Conservation (phyloP, 2,113 vertebrate genomes). For the Podarcis cretensis region DNA sequence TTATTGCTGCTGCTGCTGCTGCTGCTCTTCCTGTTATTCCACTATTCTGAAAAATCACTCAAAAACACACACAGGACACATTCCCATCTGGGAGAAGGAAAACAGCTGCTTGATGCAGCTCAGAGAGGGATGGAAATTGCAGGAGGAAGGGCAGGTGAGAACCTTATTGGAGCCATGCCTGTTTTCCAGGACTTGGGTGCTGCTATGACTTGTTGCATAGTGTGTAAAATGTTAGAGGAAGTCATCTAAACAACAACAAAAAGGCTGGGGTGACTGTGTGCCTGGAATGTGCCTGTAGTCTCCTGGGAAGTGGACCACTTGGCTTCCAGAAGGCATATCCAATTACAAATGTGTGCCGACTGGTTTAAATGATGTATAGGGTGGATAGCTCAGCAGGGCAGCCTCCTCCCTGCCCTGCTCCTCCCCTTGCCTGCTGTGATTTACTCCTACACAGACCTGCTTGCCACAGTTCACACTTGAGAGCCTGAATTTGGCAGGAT, state of each 20-base stretch:
- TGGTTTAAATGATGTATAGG: not conserved
- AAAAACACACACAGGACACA: not conserved
- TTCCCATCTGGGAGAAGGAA: not conserved
- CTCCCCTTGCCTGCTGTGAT: constrained; percentile 53
- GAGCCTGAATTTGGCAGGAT: constrained; percentile 23
- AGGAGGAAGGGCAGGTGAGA: not conserved
- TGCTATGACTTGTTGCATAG: not conserved
- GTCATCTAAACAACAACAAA: not conserved
- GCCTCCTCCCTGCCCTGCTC: constrained; percentile 51
- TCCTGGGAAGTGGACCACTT: not conserved
- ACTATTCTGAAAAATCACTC: not conserved
- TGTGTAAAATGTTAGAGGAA: constrained; percentile 24
- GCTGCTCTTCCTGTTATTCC: not conserved
- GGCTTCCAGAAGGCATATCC: not conserved
- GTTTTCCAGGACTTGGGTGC: not conserved
- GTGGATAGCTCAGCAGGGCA: constrained; percentile 58
- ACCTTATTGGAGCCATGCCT: no score
- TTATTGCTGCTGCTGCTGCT: no score
- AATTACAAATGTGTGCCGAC: constrained; percentile 55
- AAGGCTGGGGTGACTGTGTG: not conserved
- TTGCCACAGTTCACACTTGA: constrained; percentile 29
- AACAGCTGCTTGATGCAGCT: not conserved
- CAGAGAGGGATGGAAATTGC: not conserved
- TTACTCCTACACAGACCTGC: not conserved
- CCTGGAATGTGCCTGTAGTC: not conserved